A percentile compares a stretch with the other conserved stretches of the same genome.
These are phyloP conservation scores for Malaclemys terrapin DNA, from an alignment of 2,113 vertebrate species.

Conservation along the genomic window DNA sequence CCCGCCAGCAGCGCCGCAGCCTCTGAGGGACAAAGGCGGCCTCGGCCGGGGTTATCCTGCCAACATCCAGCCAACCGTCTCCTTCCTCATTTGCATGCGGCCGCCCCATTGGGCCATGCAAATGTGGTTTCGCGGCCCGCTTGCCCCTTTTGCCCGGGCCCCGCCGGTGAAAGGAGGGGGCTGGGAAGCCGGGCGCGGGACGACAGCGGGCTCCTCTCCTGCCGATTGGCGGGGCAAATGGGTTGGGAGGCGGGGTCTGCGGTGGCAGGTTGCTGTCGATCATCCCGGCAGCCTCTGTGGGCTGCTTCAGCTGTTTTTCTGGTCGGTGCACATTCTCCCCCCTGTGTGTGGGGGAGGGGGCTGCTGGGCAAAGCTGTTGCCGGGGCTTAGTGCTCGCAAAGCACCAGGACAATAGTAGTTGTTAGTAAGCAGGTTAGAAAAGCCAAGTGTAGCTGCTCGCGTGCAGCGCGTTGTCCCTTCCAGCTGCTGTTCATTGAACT, in stretches of 20 bases:
- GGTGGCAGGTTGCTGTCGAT: neutral
- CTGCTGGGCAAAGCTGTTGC: slow-evolving; percentile 38
- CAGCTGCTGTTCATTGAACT: slow-evolving; percentile 37
- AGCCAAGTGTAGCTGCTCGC: slow-evolving; percentile 1
- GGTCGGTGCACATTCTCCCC: neutral
- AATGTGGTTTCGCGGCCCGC: slow-evolving; percentile 22
- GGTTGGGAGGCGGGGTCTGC: neutral
- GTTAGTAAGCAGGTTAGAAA: slow-evolving; percentile 48
- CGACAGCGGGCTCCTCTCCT: neutral
- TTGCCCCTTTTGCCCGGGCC: neutral
- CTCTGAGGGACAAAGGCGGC: slow-evolving; percentile 74
- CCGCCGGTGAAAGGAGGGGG: neutral
- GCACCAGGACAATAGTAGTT: slow-evolving; percentile 28
- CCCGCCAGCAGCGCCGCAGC: accelerated
- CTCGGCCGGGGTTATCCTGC: slow-evolving; percentile 33
- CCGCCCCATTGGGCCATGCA: slow-evolving; percentile 69
- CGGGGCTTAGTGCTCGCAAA: slow-evolving; percentile 9
- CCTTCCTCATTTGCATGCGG: slow-evolving; percentile 46
- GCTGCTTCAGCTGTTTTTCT: slow-evolving; percentile 44
- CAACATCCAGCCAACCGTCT: slow-evolving; percentile 62
- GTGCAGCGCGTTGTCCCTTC: slow-evolving; percentile 30
- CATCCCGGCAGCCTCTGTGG: neutral
- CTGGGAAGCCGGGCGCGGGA: neutral
- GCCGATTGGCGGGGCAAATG: neutral
- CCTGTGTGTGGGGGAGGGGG: slow-evolving; percentile 35